Evolutionary conservation across 2,797 vertebrate species (phyloP), one percentile per base, ranked within the genome.

Genomic region (Pangasius djambal): DNA sequence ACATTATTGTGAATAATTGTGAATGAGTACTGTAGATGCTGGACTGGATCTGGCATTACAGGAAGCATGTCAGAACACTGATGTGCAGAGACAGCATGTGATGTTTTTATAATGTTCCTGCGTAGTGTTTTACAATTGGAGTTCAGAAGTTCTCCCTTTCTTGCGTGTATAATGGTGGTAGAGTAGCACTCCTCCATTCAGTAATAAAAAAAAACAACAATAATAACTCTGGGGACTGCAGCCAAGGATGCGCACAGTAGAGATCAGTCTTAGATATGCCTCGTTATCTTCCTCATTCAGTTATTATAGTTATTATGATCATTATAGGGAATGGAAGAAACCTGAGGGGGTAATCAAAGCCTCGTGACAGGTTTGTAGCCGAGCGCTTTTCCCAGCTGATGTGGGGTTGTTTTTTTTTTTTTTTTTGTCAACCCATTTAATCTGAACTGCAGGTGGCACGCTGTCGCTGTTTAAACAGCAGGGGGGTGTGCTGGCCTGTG

Each of bases 341-440:
- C 79, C 79, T 61, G 40, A 61, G 59, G 81, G 12, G 81, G 59
- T 65, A 63, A 65, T 63, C 59, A 83, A 44, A 63, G 22, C 57
- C 37, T 25, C 3, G 28, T 65, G 81, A 65, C 81, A 83, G 22
- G 81, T 83, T 65, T 65, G 59, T 22, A 44, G 57, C 15, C 25
- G 9, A 25, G 37, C n/a, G 9, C 31, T 65, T 65, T 44, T n/a
- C 55, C 16, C 37, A 48, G 22, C 59, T 65, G 59, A 83, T 63
- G 6, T 59, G 7, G 13, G 52, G 28, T 52, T 78, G n/a, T 31
- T 31, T 37, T 28, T 82, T 44, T 8, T 61, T 37, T 59, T 31
- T 89, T 89, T 86, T 88, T 89, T 86, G 91, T 85, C 91, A 89
- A 74, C 61, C 78, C 86, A 91, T 91, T 91, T 91, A 90, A 91